Base-by-base conservation (phyloP, 2,797 vertebrate genomes). In the Rhinella marina region DNA sequence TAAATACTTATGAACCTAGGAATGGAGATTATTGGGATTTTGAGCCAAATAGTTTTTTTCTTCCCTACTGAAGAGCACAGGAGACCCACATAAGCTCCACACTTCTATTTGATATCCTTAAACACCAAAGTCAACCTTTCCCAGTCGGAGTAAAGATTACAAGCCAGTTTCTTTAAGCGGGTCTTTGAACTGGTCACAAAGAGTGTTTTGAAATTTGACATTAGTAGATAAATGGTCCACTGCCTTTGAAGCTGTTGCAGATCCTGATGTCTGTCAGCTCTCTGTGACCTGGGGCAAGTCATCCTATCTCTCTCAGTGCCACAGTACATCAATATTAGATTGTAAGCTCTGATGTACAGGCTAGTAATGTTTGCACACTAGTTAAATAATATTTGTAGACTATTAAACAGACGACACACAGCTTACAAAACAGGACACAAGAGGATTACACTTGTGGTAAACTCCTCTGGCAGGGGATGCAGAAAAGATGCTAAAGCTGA, bases 401-500 rank as follows among this genome's bases (percentile, higher is more conserved):
- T 66, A 57, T 68, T n/a, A 57, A 23, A 72, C 57, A 54, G 50
- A 11, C 7, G 27, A 54, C 70, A 86, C 25, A 68, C 13, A 66
- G 59, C 61, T 66, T 52, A 66, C 52, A 78, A 80, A 84, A 80
- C 32, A 81, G 29, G 21, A n/a, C 54, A n/a, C 29, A 11, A 77
- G 78, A 25, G 27, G n/a, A 85, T 77, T 85, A 77, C 72, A 76
- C 23, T 62, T 81, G 78, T 29, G 80, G 57, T 66, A 82, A 62
- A 48, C 23, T 48, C 77, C 25, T 75, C 59, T 68, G 56, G 56
- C 59, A 88, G 85, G 89, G 92, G 91, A 91, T 91, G 64, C 88
- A 82, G 61, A 68, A 82, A 52, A 56, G 70, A 79, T 85, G 87
- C 90, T 93, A 89, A 93, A 92, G 92, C 90, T 89, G 91, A 90